These are phyloP conservation scores for Mesitornis unicolor DNA, from an alignment of 2,113 vertebrate genomes.

Conservation along the genomic window DNA sequence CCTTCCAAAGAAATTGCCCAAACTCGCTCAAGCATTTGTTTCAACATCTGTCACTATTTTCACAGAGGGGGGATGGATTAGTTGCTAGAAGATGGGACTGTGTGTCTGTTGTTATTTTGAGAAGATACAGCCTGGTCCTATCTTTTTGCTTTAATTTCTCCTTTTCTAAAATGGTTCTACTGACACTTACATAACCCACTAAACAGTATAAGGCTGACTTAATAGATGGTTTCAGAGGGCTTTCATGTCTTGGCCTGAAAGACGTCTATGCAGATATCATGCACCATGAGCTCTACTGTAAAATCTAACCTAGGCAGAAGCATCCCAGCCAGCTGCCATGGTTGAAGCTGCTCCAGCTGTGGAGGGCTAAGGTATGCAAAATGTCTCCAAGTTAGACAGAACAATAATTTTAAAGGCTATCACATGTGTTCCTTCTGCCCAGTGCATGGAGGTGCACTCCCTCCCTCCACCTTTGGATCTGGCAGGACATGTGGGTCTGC, in stretches of 20 bases:
- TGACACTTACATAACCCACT: conserved; percentile 4
- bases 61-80: background rate
- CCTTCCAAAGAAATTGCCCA: background rate
- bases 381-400: background rate
- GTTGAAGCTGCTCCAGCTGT: background rate
- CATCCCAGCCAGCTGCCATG: background rate
- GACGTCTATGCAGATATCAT: background rate
- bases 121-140: background rate
- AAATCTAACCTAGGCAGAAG: background rate
- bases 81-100: background rate
- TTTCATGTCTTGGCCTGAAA: background rate
- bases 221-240: background rate
- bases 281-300: background rate
- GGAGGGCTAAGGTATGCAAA: background rate
- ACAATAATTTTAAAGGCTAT: background rate
- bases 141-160: background rate
- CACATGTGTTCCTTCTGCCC: background rate
- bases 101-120: conserved; percentile 8
- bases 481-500: background rate
- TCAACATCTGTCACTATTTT: conserved; percentile 39
- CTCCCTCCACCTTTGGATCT: background rate
- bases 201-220: background rate
- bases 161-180: background rate
- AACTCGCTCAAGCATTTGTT: conserved; percentile 4
- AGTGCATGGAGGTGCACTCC: background rate